Conservation (phyloP, 1,140 invertebrate species). For the Drosophila mauritiana region DNA sequence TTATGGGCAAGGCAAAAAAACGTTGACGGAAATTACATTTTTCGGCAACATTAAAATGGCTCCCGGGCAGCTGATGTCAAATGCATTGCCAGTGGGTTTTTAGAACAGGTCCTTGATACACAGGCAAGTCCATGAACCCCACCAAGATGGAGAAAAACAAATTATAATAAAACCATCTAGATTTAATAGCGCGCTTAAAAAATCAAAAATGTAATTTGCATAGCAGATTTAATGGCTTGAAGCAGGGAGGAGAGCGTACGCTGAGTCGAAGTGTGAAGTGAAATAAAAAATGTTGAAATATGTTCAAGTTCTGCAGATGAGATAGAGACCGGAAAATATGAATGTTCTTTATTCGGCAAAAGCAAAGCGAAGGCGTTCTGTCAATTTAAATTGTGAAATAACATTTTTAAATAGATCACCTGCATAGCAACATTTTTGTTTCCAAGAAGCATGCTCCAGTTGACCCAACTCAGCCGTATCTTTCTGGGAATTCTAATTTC, state of each 20-base stretch:
- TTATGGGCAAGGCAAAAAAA: slow-evolving; percentile 60
- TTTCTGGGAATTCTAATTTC: slow-evolving; percentile 59
- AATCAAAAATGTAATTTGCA: slow-evolving; percentile 76
- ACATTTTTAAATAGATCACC: no score
- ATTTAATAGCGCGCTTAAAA: slow-evolving; percentile 60
- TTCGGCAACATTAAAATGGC: slow-evolving; percentile 76
- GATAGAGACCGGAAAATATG: neutral
- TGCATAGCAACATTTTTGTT: neutral
- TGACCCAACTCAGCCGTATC: slow-evolving; percentile 34
- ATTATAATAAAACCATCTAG: slow-evolving; percentile 73
- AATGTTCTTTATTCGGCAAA: neutral
- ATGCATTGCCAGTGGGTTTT: slow-evolving; percentile 55
- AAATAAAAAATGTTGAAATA: slow-evolving; percentile 5
- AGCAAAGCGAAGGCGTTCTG: no score
- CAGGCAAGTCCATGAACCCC: slow-evolving; percentile 3
- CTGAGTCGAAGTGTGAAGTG: slow-evolving; percentile 14
- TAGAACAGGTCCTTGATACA: slow-evolving; percentile 40
- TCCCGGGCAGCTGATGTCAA: slow-evolving; percentile 71
- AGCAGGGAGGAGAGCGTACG: slow-evolving; percentile 12
- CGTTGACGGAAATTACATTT: slow-evolving; percentile 79
- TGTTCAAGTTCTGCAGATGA: neutral
- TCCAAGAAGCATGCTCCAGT: slow-evolving; percentile 18
- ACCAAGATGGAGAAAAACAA: slow-evolving; percentile 39
- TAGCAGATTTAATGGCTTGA: slow-evolving; percentile 64
- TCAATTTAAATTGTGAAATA: no score